Conservation (phyloP, 1,140 invertebrate genomes). For the Palaemon carinicauda region DNA sequence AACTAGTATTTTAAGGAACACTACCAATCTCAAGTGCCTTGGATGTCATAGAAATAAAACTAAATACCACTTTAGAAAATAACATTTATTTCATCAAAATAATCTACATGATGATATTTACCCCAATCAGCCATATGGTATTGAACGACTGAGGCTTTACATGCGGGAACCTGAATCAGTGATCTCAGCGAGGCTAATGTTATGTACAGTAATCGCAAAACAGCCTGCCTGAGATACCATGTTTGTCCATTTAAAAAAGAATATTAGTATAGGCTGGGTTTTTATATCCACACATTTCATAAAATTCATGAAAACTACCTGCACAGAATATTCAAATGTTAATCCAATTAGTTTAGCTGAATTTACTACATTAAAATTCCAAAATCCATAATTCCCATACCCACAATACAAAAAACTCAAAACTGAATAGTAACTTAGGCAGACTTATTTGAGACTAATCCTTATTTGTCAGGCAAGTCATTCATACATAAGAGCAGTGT, state of each 20-base stretch:
- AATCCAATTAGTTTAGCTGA: no score
- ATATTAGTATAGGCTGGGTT: background rate
- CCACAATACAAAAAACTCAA: background rate
- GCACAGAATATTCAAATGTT: no score
- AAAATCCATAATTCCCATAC: background rate
- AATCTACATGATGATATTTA: constrained; percentile 46
- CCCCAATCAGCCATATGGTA: background rate
- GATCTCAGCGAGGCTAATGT: constrained; percentile 43
- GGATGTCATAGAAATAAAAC: background rate
- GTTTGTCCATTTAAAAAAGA: background rate
- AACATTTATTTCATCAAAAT: constrained; percentile 52
- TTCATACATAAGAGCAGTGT: background rate
- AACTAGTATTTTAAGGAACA: no score
- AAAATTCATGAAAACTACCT: no score
- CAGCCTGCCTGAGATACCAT: background rate
- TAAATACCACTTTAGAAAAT: constrained; percentile 34
- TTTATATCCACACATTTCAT: no score
- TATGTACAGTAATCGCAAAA: constrained; percentile 18
- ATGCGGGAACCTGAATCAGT: constrained; percentile 37
- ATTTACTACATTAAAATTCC: background rate
- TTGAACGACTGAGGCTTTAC: constrained; percentile 12
- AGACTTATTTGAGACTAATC: constrained; percentile 4
- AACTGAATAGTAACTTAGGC: background rate
- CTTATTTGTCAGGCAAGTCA: background rate
- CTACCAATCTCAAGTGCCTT: no score